These are phyloP conservation scores for Apis dorsata DNA, from an alignment of 1,140 invertebrate species.

Conservation along the genomic window DNA sequence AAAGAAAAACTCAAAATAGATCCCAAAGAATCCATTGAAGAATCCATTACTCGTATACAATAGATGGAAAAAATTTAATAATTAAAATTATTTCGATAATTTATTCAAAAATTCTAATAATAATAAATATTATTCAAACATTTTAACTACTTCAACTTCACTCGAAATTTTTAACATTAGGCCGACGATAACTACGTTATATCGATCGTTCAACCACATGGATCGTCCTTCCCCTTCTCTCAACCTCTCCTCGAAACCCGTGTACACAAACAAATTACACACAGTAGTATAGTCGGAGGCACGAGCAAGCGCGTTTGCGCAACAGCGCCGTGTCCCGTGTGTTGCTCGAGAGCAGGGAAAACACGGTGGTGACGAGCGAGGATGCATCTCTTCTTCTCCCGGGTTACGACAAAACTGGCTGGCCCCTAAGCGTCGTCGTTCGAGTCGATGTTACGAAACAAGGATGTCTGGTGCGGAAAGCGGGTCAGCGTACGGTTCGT, in stretches of 20 bases:
- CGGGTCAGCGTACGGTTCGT: constrained; percentile 69
- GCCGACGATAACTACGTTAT: no score
- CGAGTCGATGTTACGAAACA: constrained; percentile 67
- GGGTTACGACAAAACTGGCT: constrained; percentile 34
- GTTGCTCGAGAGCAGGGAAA: constrained; percentile 15
- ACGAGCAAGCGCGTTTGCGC: constrained; percentile 18
- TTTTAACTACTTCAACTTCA: no score
- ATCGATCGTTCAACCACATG: no score
- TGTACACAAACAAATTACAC: neutral
- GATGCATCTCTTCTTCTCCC: constrained; percentile 44
- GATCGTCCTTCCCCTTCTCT: neutral
- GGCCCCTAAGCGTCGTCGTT: constrained; percentile 48
- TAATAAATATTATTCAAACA: no score
- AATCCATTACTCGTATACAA: no score
- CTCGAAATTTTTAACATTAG: no score
- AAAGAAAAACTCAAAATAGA: no score
- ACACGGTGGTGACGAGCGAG: constrained; percentile 42
- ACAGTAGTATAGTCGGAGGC: no score
- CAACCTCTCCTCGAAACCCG: neutral
- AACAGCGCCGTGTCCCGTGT: constrained; percentile 25
- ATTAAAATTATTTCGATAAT: no score
- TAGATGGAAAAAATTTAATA: no score
- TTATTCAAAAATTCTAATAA: no score
- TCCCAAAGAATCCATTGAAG: no score
- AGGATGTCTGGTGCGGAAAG: constrained; percentile 71